Base-by-base conservation (phyloP, 2,888 invertebrate genomes). In the Alviniconcha strummeri region DNA sequence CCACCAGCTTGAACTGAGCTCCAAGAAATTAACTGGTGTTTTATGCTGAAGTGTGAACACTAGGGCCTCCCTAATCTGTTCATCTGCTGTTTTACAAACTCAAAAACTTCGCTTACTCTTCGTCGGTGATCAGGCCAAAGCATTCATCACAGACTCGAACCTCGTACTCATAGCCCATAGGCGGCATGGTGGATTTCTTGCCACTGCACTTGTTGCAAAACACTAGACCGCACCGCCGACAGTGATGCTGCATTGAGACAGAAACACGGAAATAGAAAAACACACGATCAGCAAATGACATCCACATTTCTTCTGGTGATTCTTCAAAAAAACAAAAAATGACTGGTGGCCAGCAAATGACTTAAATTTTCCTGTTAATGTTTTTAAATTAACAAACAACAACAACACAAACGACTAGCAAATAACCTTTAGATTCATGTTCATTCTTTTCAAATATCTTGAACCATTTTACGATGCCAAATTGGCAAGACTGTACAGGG, bases 91-190 rank as follows among this genome's bases (percentile, higher is more conserved):
- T 36, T 36, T 36, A 36, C 36, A 36, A 36, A 36, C 36, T 36
- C 36, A 36, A 36, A 36, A 36, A 36, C 36, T 36, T 36, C 36
- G 4, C 97, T 96, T 94, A 98, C 97, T 98, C 97, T 89, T 96
- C 96, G 90, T 97, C 96, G 90, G 97, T 96, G 74, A 98, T 95
- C 87, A 96, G 96, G 88, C 96, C 96, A 94, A 96, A 96, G 94
- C 99, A 99, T 69, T 96, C 96, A 93, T 98, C 97, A 94, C 99
- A 99, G 83, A 99, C 97, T 85, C 99, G 95, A 88, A 99, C 98
- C 93, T 97, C 97, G 94, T 98, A 98, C 95, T 99, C 99, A 94
- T 98, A 99, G 79, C 99, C 99, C 97, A 99, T 97, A 81, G 96
- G 95, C 4, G 99, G 99, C 93, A 99, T 97, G 84, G 97, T 96